Percentiles rank a stretch among this genome's conserved stretches.
Conservation (phyloP, 2,888 invertebrate species). For the Cephus pulcher region DNA sequence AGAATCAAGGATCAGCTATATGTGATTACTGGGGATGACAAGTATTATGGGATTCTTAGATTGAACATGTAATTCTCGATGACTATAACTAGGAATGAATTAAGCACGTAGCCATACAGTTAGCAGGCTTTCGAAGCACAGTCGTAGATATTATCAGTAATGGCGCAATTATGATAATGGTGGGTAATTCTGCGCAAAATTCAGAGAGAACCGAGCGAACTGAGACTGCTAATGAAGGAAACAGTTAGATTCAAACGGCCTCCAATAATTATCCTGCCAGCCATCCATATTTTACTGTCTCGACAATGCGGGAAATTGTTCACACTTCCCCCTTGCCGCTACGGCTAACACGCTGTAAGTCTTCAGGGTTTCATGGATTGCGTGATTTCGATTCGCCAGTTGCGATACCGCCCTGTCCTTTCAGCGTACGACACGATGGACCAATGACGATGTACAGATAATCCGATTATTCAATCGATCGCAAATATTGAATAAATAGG, state of each 20-base stretch:
- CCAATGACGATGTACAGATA: not conserved
- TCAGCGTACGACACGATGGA: not conserved
- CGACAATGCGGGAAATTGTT: slow-evolving; percentile 66
- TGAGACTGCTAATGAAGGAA: slow-evolving; percentile 67
- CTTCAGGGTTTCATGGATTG: slow-evolving; percentile 22
- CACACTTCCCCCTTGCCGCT: slow-evolving; percentile 63
- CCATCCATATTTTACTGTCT: slow-evolving; percentile 57
- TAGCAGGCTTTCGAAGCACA: slow-evolving; percentile 43
- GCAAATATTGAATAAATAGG: not conserved
- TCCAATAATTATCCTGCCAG: slow-evolving; percentile 64
- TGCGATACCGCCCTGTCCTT: not conserved
- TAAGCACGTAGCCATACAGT: slow-evolving; percentile 10
- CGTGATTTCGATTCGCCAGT: slow-evolving; percentile 1
- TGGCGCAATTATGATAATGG: slow-evolving; percentile 67
- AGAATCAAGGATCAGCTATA: not conserved
- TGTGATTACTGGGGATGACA: not conserved
- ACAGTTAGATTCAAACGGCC: slow-evolving; percentile 67
- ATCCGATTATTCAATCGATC: not conserved
- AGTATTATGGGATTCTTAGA: not conserved
- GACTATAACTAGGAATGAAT: not conserved
- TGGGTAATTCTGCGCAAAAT: slow-evolving; percentile 65
- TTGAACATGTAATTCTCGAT: not conserved
- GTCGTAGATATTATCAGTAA: slow-evolving; percentile 66
- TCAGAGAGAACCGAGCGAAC: slow-evolving; percentile 48
- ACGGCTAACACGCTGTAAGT: slow-evolving; percentile 45